Evolutionary conservation across 1,140 invertebrate species (phyloP).

Genomic region (Mya arenaria): DNA sequence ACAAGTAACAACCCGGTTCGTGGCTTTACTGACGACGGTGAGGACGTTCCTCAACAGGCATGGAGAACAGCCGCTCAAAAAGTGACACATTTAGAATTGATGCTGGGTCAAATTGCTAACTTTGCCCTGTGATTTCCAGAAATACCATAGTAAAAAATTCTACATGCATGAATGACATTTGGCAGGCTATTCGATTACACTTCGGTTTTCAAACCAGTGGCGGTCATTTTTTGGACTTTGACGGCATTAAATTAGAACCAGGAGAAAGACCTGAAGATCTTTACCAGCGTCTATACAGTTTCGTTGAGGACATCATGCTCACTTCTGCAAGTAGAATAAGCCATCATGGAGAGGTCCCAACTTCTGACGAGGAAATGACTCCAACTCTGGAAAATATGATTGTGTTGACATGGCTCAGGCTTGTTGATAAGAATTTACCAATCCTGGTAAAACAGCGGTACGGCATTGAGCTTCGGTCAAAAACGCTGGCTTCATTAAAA

Average conservation of each 20-base stretch:
- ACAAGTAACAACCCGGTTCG: constrained; percentile 6
- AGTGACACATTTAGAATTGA: constrained; percentile 43
- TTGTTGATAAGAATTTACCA: constrained; percentile 59
- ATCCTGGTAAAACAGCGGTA: constrained; percentile 63
- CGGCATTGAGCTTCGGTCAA: constrained; percentile 51
- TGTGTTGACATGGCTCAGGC: constrained; percentile 60
- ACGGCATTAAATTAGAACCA: constrained; percentile 50
- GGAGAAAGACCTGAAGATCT: constrained; percentile 59
- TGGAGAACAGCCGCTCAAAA: constrained; percentile 48
- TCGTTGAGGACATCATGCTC: constrained; percentile 56
- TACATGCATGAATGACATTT: constrained; percentile 59
- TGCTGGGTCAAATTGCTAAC: constrained; percentile 59
- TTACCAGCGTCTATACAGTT: constrained; percentile 48
- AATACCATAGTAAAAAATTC: constrained; percentile 55
- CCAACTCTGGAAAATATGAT: constrained; percentile 63
- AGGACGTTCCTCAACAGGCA: constrained; percentile 4
- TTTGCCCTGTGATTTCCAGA: constrained; percentile 54
- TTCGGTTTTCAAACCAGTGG: constrained; percentile 62
- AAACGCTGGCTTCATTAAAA: constrained; percentile 10
- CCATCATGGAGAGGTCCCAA: constrained; percentile 45
- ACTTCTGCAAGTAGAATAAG: constrained; percentile 9
- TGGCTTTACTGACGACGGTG: constrained; percentile 21
- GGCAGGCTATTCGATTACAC: constrained; percentile 57
- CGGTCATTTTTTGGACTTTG: constrained; percentile 49
- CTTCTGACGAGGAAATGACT: constrained; percentile 57